Evolutionary conservation across 2,113 vertebrate genomes (phyloP).

Genomic region (Epinephelus fuscoguttatus): DNA sequence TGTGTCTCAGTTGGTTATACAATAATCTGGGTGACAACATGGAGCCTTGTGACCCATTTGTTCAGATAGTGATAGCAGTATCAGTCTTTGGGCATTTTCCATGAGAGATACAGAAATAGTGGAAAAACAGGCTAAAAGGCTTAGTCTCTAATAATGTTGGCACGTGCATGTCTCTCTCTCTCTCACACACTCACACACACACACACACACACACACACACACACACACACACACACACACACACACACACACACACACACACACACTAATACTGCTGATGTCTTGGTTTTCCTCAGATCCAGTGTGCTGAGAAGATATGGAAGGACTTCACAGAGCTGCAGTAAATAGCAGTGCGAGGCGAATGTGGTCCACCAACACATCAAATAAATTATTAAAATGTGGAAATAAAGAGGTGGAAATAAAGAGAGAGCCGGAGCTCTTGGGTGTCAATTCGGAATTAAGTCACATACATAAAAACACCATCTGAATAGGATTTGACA

Average conservation of each 20-base stretch:
- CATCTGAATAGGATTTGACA: neutral
- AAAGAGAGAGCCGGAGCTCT: neutral
- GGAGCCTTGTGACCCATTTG: slow-evolving; percentile 66
- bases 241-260: neutral
- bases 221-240: slow-evolving; percentile 1
- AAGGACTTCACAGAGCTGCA: slow-evolving; percentile 38
- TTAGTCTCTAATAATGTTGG: slow-evolving; percentile 50
- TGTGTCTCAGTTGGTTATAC: slow-evolving; percentile 56
- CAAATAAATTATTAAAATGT: slow-evolving; percentile 18
- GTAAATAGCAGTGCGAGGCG: slow-evolving; percentile 17
- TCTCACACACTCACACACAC: neutral
- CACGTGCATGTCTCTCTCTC: slow-evolving; percentile 25
- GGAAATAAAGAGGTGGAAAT: slow-evolving; percentile 11
- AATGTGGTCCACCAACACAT: slow-evolving; percentile 30
- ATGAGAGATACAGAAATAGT: slow-evolving; percentile 46
- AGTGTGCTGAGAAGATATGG: slow-evolving; percentile 43
- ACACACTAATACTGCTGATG: slow-evolving; percentile 34
- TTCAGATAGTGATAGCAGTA: slow-evolving; percentile 59
- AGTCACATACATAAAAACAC: neutral
- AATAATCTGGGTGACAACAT: slow-evolving; percentile 65
- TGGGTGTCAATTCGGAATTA: neutral
- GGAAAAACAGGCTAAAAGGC: slow-evolving; percentile 50
- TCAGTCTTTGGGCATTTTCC: slow-evolving; percentile 58
- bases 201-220: neutral
- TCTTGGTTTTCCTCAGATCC: slow-evolving; percentile 44